A percentile compares a stretch with the other conserved stretches of the same genome.
Evolutionary conservation across 2,797 vertebrate genomes (phyloP).

Genomic region (Poeciliopsis gracilis): DNA sequence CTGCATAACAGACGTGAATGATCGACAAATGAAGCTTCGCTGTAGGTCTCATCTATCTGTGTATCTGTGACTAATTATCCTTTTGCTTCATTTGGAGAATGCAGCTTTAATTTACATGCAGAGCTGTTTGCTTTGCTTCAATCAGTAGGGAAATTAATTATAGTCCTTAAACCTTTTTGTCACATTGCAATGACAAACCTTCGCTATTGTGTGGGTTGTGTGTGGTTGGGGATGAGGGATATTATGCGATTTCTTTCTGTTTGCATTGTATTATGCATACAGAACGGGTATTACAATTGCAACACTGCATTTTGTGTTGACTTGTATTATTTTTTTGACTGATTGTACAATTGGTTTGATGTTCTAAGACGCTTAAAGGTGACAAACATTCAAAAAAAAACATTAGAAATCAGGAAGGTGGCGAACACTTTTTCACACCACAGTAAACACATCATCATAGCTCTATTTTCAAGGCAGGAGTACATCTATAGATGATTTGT

Average conservation of each 20-base stretch:
- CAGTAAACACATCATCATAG: neutral
- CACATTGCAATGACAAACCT: neutral
- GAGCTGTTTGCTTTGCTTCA: neutral
- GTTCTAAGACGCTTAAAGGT: too few relatives aligned
- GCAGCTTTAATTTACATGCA: neutral
- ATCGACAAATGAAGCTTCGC: neutral
- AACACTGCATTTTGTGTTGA: neutral
- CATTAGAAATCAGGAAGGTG: too few relatives aligned
- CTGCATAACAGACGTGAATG: neutral
- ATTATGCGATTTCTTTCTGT: neutral
- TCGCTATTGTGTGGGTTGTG: neutral
- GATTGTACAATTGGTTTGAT: too few relatives aligned
- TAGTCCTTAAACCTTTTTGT: neutral
- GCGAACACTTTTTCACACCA: too few relatives aligned
- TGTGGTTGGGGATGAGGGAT: neutral
- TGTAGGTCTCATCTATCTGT: neutral
- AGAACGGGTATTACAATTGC: neutral
- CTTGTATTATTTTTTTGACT: too few relatives aligned
- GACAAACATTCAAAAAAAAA: too few relatives aligned
- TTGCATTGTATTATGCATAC: neutral
- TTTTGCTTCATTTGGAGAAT: neutral
- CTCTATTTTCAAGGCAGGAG: neutral
- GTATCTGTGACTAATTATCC: conserved; percentile 1
- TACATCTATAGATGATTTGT: conserved; percentile 12
- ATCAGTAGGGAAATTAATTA: neutral